A percentile compares a stretch with the other conserved stretches of the same genome.
phyloP scores from a whole-genome alignment of 2,888 invertebrate genomes.

The Bombylius discolor region DNA sequence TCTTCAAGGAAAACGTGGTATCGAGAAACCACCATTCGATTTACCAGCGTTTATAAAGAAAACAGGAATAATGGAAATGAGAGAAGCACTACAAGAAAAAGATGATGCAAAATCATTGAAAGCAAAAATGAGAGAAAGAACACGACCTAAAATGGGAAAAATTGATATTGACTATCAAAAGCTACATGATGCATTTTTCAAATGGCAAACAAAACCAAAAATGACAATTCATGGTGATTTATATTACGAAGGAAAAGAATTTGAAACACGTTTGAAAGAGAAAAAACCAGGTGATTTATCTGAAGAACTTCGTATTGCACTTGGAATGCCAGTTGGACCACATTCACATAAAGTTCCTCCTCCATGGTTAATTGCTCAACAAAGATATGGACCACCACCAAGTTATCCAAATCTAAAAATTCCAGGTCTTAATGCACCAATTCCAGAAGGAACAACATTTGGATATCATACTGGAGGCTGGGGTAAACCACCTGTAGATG shows the following conservation, averaged over 20 bases:
- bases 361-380: slow-evolving; percentile 68
- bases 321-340: slow-evolving; percentile 98
- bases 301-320: slow-evolving; percentile 87
- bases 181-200: slow-evolving; percentile 97
- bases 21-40: slow-evolving; percentile 97
- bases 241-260: slow-evolving; percentile 98
- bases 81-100: slow-evolving; percentile 94
- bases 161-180: slow-evolving; percentile 99
- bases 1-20: slow-evolving; percentile 92
- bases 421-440: slow-evolving; percentile 94
- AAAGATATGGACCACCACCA: slow-evolving; percentile 89
- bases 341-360: slow-evolving; percentile 83
- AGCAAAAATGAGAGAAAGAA: slow-evolving; percentile 93
- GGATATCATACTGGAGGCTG: slow-evolving; percentile 99
- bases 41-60: slow-evolving; percentile 97
- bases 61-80: slow-evolving; percentile 99
- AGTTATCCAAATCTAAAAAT: slow-evolving; percentile 98
- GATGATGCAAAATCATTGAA: slow-evolving; percentile 90
- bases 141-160: slow-evolving; percentile 95
- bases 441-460: slow-evolving; percentile 93
- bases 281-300: slow-evolving; percentile 97
- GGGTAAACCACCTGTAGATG: slow-evolving; percentile 99
- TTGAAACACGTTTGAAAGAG: slow-evolving; percentile 92
- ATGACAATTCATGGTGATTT: slow-evolving; percentile 99
- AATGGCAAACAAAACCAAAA: slow-evolving; percentile 98